These are phyloP conservation scores for Megastigmus dorsalis DNA, from an alignment of 2,888 invertebrate genomes.

Conservation along the genomic window DNA sequence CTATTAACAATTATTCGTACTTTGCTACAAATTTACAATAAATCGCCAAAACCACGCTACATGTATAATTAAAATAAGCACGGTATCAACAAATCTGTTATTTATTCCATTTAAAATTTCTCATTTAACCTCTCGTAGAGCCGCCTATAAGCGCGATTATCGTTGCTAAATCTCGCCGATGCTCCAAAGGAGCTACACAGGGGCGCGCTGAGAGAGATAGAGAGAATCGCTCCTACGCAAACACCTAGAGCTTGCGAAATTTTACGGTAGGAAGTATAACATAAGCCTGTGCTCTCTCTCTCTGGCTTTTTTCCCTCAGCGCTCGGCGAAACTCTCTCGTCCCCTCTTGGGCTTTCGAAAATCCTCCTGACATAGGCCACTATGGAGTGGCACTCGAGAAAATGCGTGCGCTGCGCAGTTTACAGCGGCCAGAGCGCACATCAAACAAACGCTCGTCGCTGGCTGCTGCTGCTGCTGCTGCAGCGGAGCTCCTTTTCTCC, in stretches of 20 bases:
- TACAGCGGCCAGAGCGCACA: slow-evolving; percentile 20
- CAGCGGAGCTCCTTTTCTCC: not conserved
- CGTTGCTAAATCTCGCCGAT: too few species aligned
- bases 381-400: slow-evolving; percentile 36
- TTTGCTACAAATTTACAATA: too few species aligned
- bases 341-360: slow-evolving; percentile 22
- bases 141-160: too few species aligned
- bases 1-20: too few species aligned
- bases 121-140: too few species aligned
- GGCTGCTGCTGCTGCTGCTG: too few species aligned
- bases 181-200: too few species aligned
- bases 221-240: not conserved
- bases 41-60: too few species aligned
- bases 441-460: slow-evolving; percentile 30
- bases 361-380: not conserved
- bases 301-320: not conserved
- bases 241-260: slow-evolving; percentile 33
- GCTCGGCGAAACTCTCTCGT: not conserved
- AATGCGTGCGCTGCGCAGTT: slow-evolving; percentile 40
- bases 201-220: not conserved
- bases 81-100: too few species aligned
- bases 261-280: not conserved
- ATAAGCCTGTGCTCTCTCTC: not conserved
- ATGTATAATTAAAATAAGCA: too few species aligned
- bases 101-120: too few species aligned